These are phyloP conservation scores for Chionoecetes opilio DNA, from an alignment of 1,140 invertebrate species.

Conservation along the genomic window DNA sequence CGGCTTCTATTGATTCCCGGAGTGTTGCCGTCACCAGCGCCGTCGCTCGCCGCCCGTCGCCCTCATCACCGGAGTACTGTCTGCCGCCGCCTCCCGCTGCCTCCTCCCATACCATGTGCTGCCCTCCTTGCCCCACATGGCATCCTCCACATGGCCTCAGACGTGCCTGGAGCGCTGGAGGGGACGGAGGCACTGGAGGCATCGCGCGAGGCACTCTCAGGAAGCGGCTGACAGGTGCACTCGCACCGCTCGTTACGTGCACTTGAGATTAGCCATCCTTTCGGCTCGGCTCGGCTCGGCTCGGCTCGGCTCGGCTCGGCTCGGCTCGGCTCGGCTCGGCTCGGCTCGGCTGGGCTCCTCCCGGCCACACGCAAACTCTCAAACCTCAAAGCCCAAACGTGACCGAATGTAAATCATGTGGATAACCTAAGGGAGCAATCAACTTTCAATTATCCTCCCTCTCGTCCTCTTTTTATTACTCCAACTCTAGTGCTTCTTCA, in stretches of 20 bases:
- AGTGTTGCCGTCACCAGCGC: conserved; percentile 37
- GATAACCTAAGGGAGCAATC: no score
- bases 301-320: background rate
- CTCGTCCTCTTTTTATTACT: background rate
- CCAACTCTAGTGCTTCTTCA: no score
- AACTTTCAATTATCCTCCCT: background rate
- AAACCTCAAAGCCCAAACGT: background rate
- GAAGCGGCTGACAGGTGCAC: background rate
- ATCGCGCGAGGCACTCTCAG: background rate
- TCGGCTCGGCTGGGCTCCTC: background rate
- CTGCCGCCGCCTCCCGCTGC: background rate
- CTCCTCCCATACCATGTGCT: background rate
- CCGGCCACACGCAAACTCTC: background rate
- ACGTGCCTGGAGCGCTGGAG: background rate
- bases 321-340: background rate
- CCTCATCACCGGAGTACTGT: background rate
- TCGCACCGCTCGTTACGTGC: conserved; percentile 24
- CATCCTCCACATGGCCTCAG: background rate
- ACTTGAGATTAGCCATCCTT: background rate
- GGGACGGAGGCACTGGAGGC: background rate
- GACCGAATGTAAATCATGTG: no score
- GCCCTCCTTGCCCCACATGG: background rate
- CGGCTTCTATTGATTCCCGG: conserved; percentile 48
- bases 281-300: background rate
- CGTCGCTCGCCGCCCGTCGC: background rate